Evolutionary conservation across 2,113 vertebrate genomes (phyloP), one percentile per base, ranked within the genome.

Genomic region (Tyto alba): DNA sequence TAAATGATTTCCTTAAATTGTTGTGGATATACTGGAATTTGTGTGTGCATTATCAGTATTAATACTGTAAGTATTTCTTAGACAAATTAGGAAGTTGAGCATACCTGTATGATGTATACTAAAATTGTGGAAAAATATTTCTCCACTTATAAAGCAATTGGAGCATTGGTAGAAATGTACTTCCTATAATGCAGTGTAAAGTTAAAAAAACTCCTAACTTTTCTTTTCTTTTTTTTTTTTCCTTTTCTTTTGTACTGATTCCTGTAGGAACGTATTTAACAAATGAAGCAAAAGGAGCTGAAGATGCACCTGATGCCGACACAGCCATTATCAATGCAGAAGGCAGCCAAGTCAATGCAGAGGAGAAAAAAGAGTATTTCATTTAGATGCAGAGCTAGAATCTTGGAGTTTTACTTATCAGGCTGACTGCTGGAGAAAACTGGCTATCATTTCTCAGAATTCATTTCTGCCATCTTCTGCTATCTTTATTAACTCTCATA

Each of bases 331-430:
- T 99, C 98, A 99, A 99, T 96, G 99, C 99, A 82, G 99, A 99
- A 98, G 99, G 99, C 97, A 99, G 99, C 98, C 99, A 99, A 97
- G 99, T 99, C 98, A 99, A 99, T 80, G 99, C 99, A 90, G 99
- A 99, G 97, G 99, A 99, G 97, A 99, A 99, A 98, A 99, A 99
- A 96, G 99, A 99, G 97, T 99, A 99, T 98, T 99, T 99, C 98
- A 99, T 99, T 98, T 99, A 99, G 99, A 98, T 98, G 97, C 97
- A 98, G 97, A 98, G 98, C 97, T 96, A 97, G 96, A 97, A 97
- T 97, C 93, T 95, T 97, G 95, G 94, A 98, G 96, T 98, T 98
- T 98, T 97, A 87, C 96, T 98, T 98, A 97, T 97, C 97, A 98
- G 96, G 97, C 98, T 98, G 98, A 97, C 97, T 98, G 98, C 97